phyloP scores from a whole-genome alignment of 2,797 vertebrate species.

The Sylvia borin region DNA sequence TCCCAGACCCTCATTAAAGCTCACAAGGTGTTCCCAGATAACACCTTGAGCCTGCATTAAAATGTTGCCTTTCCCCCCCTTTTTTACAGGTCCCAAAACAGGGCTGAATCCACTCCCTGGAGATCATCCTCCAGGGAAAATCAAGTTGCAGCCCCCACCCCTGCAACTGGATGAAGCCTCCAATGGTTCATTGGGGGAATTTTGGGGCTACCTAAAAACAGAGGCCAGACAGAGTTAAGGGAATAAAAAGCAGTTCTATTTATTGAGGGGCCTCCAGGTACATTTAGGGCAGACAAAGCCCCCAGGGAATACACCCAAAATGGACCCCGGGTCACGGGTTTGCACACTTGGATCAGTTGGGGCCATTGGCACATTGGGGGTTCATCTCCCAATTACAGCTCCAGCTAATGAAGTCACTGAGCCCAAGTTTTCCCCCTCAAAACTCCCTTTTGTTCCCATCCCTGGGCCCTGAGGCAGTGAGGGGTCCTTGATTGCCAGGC shows the following conservation, averaged over 20 bases:
- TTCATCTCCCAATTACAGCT: background rate
- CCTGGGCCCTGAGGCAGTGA: background rate
- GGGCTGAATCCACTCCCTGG: background rate
- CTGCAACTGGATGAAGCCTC: background rate
- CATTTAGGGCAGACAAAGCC: background rate
- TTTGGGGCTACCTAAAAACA: no score
- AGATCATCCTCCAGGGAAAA: background rate
- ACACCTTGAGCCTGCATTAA: background rate
- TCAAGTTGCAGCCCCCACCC: fast-evolving
- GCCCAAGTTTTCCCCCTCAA: background rate
- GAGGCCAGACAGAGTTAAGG: fast-evolving
- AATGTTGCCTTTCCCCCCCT: fast-evolving
- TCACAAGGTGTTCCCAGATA: background rate
- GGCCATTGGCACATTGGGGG: background rate
- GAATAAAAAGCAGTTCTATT: background rate
- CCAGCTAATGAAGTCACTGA: background rate
- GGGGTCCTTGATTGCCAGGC: background rate
- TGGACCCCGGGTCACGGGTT: background rate
- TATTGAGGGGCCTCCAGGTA: background rate
- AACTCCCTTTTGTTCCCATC: background rate
- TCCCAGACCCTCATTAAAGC: background rate
- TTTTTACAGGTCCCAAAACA: background rate
- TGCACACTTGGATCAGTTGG: background rate
- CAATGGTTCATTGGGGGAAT: background rate
- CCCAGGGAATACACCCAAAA: background rate